Evolutionary conservation across 2,113 vertebrate genomes (phyloP), one percentile per base, ranked within the genome.

Genomic region (Embiotoca jacksoni): DNA sequence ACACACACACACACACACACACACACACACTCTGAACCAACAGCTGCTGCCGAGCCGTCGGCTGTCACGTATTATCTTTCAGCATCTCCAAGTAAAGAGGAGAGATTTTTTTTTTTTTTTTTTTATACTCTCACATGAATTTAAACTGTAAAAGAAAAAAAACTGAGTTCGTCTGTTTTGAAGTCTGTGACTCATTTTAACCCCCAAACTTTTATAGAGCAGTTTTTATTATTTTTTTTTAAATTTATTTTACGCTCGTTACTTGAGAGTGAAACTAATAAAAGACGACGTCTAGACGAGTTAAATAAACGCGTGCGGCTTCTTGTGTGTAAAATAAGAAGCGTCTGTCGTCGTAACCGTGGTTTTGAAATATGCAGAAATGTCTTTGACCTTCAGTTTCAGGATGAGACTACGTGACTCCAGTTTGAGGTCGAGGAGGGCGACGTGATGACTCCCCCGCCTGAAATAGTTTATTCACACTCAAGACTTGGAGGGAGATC

Each of bases 221-320:
- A 23, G 23, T 23, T 7, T 57, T 65, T 15, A 2, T 32, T 3
- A 53, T 16, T 4, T 1, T 37, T 53, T 23, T 2, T 14, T 32
- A 7, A 4, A 35, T 7, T 66, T 65, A 32, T 23, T 69, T 71
- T 68, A 16, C 10, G 8, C 61, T 83, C 65, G 44, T 89, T 75
- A 74, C 59, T 66, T 66, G 44, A 79, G 77, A 74, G 71, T 16
- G 37, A 70, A 60, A 6, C 81, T 87, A 74, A 75, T 89, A 81
- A 90, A 83, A 88, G 50, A 47, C 49, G 2, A 15, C 0, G 87
- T 91, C 90, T 92, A 89, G 91, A 92, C 86, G 16, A 6, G 69
- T 44, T 63, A 1, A 72, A 65, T 33, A 33, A 11, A 47, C 31
- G 46, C 7, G 11, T 53, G 57, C 47, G 23, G 50, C 23, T 15